These are phyloP conservation scores for Pygoscelis adeliae DNA, from an alignment of 2,113 vertebrate species.

Conservation along the genomic window DNA sequence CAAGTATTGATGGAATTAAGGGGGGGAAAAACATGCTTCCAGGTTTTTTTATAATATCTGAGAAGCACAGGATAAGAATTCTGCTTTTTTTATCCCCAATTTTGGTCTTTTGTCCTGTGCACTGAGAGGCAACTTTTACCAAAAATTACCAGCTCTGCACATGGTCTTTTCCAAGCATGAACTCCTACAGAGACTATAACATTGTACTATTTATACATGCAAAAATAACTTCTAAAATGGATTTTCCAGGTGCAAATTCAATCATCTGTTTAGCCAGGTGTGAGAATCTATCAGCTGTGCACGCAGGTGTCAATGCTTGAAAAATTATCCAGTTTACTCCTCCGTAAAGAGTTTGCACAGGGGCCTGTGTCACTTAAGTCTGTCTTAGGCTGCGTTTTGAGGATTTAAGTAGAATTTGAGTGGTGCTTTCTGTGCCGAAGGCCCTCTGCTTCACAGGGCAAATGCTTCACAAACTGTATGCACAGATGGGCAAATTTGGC, in stretches of 20 bases:
- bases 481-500: conserved; percentile 42
- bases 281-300: conserved; percentile 44
- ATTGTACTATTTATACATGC: not conserved
- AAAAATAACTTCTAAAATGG: not conserved
- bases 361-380: not conserved
- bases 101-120: not conserved
- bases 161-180: not conserved
- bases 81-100: not conserved
- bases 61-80: not conserved
- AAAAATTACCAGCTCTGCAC: not conserved
- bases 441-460: not conserved
- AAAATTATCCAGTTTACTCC: not conserved
- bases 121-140: not conserved
- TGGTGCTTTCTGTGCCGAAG: not conserved
- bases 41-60: not conserved
- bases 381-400: not conserved
- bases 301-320: not conserved
- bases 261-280: conserved; percentile 52
- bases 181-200: not conserved
- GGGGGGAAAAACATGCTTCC: not conserved
- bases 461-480: not conserved
- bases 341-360: not conserved
- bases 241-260: conserved; percentile 22
- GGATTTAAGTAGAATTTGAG: not conserved
- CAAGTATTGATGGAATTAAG: not conserved